These are phyloP conservation scores for Eristalinus sepulchralis DNA, from an alignment of 2,888 invertebrate genomes.

Conservation along the genomic window DNA sequence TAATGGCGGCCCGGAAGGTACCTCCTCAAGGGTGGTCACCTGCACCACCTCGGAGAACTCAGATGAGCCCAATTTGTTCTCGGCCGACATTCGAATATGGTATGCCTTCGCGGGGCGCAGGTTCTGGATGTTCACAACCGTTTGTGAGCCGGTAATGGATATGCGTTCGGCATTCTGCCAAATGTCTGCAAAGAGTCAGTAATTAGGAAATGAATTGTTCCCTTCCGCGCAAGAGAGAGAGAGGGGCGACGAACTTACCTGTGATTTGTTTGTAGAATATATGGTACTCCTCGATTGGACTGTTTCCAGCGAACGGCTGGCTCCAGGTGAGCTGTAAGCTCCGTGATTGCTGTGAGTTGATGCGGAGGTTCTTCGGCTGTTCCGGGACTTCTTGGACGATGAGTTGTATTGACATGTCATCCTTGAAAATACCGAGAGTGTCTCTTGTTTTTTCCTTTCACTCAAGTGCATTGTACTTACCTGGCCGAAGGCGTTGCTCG, in stretches of 20 bases:
- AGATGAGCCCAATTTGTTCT: constrained; percentile 93
- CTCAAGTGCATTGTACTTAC: constrained; percentile 81
- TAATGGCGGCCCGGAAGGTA: constrained; percentile 90
- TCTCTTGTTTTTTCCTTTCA: not conserved
- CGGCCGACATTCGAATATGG: constrained; percentile 93
- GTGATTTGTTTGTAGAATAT: constrained; percentile 93
- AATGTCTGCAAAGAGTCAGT: constrained; percentile 82
- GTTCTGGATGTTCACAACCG: constrained; percentile 89
- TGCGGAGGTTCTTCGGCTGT: constrained; percentile 91
- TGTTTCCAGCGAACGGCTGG: constrained; percentile 93
- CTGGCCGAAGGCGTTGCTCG: constrained; percentile 94
- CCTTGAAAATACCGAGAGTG: constrained; percentile 78
- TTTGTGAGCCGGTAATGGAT: constrained; percentile 91
- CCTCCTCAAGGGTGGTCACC: constrained; percentile 93
- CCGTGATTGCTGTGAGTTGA: constrained; percentile 92
- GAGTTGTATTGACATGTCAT: constrained; percentile 94
- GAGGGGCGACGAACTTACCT: constrained; percentile 74
- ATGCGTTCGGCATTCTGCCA: constrained; percentile 93
- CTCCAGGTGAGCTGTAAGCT: constrained; percentile 94
- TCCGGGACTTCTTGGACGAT: constrained; percentile 96
- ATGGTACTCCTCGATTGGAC: constrained; percentile 93
- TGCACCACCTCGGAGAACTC: constrained; percentile 92
- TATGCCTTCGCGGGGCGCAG: constrained; percentile 93
- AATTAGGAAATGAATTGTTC: constrained; percentile 52
- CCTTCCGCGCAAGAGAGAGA: too few relatives aligned